Evolutionary conservation across 2,797 vertebrate genomes (phyloP).

Genomic region (Ctenochaetus hawaiiensis): DNA sequence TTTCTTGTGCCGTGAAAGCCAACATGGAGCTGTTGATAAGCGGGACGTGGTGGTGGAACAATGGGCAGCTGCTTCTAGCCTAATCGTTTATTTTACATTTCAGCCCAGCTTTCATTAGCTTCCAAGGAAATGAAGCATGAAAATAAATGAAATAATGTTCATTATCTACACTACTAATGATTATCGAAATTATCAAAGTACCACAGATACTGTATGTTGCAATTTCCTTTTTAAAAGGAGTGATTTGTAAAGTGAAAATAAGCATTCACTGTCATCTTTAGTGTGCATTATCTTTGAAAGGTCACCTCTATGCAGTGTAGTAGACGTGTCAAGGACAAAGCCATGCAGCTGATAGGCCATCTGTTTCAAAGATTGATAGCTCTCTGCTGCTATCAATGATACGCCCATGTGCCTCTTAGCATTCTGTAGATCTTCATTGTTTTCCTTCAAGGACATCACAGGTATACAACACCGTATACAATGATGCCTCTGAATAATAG

Average conservation of each 20-base stretch:
- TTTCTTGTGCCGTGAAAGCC: slow-evolving; percentile 79
- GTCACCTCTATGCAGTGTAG: slow-evolving; percentile 67
- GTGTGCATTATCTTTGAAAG: slow-evolving; percentile 64
- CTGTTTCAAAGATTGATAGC: slow-evolving; percentile 80
- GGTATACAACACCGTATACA: slow-evolving; percentile 48
- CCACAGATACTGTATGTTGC: slow-evolving; percentile 19
- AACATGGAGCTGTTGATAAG: slow-evolving; percentile 80
- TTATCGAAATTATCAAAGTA: slow-evolving; percentile 52
- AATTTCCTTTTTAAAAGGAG: slow-evolving; percentile 16
- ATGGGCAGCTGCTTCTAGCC: slow-evolving; percentile 62
- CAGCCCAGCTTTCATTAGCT: slow-evolving; percentile 58
- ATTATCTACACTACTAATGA: slow-evolving; percentile 52
- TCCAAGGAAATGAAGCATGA: slow-evolving; percentile 41
- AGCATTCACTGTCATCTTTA: slow-evolving; percentile 50
- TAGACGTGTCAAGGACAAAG: slow-evolving; percentile 72
- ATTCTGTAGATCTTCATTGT: slow-evolving; percentile 77
- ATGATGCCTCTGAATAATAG: slow-evolving; percentile 52
- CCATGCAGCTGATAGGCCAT: slow-evolving; percentile 70
- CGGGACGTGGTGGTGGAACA: slow-evolving; percentile 61
- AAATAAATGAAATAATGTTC: slow-evolving; percentile 58
- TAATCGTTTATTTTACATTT: slow-evolving; percentile 70
- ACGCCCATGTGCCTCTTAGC: slow-evolving; percentile 71
- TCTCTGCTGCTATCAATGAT: slow-evolving; percentile 67
- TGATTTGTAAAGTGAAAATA: slow-evolving; percentile 44
- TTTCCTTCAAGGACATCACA: slow-evolving; percentile 74